Evolutionary conservation across 2,888 invertebrate species (phyloP).

Genomic region (Oeneis ivallda): DNA sequence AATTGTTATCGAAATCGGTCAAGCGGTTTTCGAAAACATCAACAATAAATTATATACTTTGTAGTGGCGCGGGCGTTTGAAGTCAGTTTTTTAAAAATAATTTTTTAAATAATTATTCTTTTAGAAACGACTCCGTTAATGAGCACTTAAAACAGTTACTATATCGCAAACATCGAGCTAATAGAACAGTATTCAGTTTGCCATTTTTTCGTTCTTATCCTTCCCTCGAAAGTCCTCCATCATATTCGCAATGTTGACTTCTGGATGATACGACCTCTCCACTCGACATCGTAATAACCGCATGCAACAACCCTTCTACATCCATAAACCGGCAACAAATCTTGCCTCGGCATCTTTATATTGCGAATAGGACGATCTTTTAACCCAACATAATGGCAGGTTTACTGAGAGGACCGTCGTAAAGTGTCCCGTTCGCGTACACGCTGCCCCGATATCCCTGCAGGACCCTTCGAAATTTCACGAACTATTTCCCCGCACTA

Average conservation of each 20-base stretch:
- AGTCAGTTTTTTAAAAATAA: too few species aligned
- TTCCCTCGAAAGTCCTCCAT: conserved; percentile 69
- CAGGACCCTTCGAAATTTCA: conserved; percentile 77
- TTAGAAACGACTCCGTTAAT: not conserved
- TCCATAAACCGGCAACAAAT: conserved; percentile 78
- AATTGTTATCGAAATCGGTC: too few species aligned
- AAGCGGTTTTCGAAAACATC: too few species aligned
- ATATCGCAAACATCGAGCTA: conserved; percentile 30
- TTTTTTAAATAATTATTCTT: not conserved
- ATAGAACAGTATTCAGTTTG: conserved; percentile 49
- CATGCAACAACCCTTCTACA: conserved; percentile 78
- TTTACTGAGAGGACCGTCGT: conserved; percentile 79
- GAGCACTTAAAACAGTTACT: conserved; percentile 30
- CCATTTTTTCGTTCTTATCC: conserved; percentile 61
- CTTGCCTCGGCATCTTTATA: conserved; percentile 80
- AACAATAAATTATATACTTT: too few species aligned
- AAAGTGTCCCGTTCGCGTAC: conserved; percentile 72
- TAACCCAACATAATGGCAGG: conserved; percentile 80
- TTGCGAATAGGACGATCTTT: conserved; percentile 75
- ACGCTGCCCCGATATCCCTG: conserved; percentile 53
- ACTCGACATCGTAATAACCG: conserved; percentile 78
- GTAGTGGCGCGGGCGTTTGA: too few species aligned
- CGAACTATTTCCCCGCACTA: conserved; percentile 80
- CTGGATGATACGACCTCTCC: conserved; percentile 75
- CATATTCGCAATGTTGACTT: conserved; percentile 76